These are phyloP conservation scores for Patella caerulea DNA, from an alignment of 2,888 invertebrate species.

Conservation along the genomic window DNA sequence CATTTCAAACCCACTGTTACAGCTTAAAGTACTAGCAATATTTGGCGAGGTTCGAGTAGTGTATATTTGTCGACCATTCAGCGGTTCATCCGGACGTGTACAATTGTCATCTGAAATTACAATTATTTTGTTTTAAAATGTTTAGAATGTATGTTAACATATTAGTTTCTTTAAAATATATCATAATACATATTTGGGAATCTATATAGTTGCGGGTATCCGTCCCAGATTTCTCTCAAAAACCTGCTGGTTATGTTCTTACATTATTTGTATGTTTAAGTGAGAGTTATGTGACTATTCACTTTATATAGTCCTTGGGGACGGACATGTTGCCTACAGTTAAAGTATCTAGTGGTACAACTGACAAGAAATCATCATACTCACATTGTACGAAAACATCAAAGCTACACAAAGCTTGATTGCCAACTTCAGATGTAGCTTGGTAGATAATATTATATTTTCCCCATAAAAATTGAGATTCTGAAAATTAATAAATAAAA, in stretches of 20 bases:
- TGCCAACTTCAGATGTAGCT: constrained; percentile 86
- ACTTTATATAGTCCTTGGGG: no score
- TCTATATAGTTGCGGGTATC: no score
- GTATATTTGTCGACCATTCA: constrained; percentile 36
- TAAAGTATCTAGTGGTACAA: no score
- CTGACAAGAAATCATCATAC: constrained; percentile 19
- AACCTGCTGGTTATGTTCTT: no score
- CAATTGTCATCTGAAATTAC: constrained; percentile 31
- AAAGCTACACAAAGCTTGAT: constrained; percentile 91
- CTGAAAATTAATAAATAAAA: constrained; percentile 35
- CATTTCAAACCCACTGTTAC: constrained; percentile 26
- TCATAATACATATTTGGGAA: no score
- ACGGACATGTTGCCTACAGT: no score
- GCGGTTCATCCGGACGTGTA: constrained; percentile 36
- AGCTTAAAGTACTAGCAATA: constrained; percentile 35
- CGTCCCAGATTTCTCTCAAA: no score
- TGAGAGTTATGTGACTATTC: no score
- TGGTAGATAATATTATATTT: constrained; percentile 47
- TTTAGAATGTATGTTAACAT: no score
- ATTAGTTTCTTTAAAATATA: no score
- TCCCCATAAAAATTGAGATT: constrained; percentile 52
- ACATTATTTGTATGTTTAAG: no score
- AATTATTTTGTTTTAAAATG: no score
- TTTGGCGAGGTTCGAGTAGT: constrained; percentile 22
- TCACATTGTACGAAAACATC: constrained; percentile 77